Conservation (phyloP, 2,888 invertebrate genomes). For the Acanthoscelides obtectus region DNA sequence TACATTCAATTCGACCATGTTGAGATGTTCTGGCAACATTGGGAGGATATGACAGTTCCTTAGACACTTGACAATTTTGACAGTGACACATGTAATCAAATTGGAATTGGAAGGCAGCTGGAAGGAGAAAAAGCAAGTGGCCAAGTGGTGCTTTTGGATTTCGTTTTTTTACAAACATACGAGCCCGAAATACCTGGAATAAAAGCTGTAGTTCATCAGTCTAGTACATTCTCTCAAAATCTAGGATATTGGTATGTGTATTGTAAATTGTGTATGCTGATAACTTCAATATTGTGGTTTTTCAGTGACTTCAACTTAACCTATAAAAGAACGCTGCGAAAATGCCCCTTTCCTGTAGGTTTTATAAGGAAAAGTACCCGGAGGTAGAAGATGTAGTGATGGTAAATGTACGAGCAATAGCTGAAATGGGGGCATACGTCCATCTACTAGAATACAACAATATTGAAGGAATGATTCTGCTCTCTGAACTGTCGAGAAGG, state of each 20-base stretch:
- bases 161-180: no score
- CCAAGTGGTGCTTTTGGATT: no score
- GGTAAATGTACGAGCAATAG: constrained; percentile 97
- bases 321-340: constrained; percentile 31
- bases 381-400: constrained; percentile 99
- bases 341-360: constrained; percentile 92
- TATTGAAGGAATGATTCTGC: constrained; percentile 98
- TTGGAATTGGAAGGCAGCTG: no score
- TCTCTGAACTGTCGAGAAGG: constrained; percentile 95
- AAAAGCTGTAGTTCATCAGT: not conserved
- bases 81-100: no score
- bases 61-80: no score
- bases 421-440: constrained; percentile 99
- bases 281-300: not conserved
- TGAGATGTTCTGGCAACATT: no score
- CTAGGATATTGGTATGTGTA: not conserved
- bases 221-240: not conserved
- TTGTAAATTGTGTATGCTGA: not conserved
- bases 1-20: no score
- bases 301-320: constrained; percentile 5
- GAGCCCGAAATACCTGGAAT: not conserved
- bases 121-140: no score
- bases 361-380: constrained; percentile 95
- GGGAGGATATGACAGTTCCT: no score
- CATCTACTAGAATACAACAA: constrained; percentile 97